phyloP scores from a whole-genome alignment of 2,113 vertebrate genomes.

The Atractosteus spatula region DNA sequence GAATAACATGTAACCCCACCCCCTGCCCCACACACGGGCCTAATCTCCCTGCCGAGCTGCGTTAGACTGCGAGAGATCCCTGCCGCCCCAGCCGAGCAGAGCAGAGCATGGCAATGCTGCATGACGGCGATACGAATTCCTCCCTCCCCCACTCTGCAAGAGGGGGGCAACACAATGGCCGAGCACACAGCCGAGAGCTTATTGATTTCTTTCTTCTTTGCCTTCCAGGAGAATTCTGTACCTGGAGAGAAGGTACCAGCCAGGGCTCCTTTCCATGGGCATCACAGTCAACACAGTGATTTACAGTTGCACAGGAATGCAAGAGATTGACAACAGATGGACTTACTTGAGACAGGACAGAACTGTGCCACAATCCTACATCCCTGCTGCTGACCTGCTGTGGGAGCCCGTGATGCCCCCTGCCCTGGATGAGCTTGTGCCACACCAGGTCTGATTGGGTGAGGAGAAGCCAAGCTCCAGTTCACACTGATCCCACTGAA shows the following conservation, averaged over 20 bases:
- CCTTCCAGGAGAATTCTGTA: conserved; percentile 35
- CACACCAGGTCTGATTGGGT: too few species aligned
- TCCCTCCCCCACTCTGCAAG: conserved; percentile 64
- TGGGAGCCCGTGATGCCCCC: too few species aligned
- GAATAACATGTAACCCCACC: conserved; percentile 15
- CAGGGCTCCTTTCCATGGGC: conserved; percentile 26
- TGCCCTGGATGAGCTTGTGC: too few species aligned
- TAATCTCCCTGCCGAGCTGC: conserved; percentile 24
- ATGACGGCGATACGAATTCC: conserved; percentile 69
- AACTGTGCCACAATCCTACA: too few species aligned
- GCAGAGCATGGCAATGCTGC: conserved; percentile 62
- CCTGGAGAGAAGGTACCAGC: conserved; percentile 9
- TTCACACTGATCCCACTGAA: too few species aligned
- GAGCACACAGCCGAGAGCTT: conserved; percentile 16
- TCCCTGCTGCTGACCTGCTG: too few species aligned
- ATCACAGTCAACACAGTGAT: conserved; percentile 36
- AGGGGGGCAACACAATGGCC: conserved; percentile 17
- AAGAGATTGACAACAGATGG: too few species aligned
- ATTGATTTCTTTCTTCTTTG: conserved; percentile 58
- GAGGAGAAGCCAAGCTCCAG: too few species aligned
- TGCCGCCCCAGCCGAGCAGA: conserved; percentile 69
- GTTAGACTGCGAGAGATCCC: conserved; percentile 23
- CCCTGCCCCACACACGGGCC: conserved; percentile 11
- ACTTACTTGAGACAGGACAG: too few species aligned
- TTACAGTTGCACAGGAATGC: too few species aligned